These are phyloP conservation scores for Phymatocera aterrima DNA, from an alignment of 2,888 invertebrate species.

Conservation along the genomic window DNA sequence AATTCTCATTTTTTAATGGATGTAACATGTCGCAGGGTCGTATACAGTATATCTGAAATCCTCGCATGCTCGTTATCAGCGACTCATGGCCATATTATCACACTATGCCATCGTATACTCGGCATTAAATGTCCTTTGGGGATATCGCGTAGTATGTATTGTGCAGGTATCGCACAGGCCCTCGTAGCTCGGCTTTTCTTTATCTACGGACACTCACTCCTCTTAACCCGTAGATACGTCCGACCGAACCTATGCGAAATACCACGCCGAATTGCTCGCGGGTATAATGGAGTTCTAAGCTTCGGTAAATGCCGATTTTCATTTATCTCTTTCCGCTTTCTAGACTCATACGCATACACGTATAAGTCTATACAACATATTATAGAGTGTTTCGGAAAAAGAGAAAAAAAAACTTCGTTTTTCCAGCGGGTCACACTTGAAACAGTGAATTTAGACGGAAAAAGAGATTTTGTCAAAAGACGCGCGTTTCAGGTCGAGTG, in stretches of 20 bases:
- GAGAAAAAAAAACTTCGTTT: too few species aligned
- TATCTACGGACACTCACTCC: background rate
- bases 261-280: conserved; percentile 7
- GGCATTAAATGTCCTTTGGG: conserved; percentile 38
- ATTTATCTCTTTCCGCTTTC: background rate
- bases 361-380: too few species aligned
- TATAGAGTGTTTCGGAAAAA: too few species aligned
- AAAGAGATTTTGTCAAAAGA: too few species aligned
- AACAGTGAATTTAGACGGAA: too few species aligned
- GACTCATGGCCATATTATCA: conserved; percentile 3
- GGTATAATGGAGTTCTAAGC: conserved; percentile 18
- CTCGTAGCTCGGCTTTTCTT: background rate
- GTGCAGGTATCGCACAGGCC: too few species aligned
- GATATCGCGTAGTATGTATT: background rate
- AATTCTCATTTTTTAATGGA: conserved; percentile 45
- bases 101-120: conserved; percentile 27
- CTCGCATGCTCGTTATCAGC: conserved; percentile 45
- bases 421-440: too few species aligned
- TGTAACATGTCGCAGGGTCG: conserved; percentile 46
- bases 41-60: conserved; percentile 39
- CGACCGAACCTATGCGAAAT: conserved; percentile 3
- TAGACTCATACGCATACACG: too few species aligned
- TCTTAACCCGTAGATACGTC: background rate
- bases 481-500: too few species aligned
- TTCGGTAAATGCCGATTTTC: background rate